phyloP scores from a whole-genome alignment of 2,888 invertebrate species.

The Phlogophora meticulosa region DNA sequence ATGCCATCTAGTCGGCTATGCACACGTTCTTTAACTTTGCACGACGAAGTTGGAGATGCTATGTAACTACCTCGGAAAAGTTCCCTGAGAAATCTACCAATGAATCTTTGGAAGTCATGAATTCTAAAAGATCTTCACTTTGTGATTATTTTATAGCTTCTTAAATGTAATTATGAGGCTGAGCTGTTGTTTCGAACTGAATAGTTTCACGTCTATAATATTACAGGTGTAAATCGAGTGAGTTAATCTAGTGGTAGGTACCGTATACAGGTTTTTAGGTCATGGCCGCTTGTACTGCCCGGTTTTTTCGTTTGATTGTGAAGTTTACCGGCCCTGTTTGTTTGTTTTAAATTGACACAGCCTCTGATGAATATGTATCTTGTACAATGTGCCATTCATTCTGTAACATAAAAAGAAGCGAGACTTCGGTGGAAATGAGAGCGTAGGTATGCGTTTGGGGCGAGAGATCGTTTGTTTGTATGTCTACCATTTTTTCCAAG shows the following conservation, averaged over 20 bases:
- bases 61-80: constrained; percentile 49
- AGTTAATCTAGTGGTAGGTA: constrained; percentile 60
- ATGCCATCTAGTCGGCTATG: constrained; percentile 48
- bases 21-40: constrained; percentile 53
- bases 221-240: constrained; percentile 58
- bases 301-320: constrained; percentile 74
- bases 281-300: constrained; percentile 71
- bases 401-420: constrained; percentile 35
- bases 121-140: constrained; percentile 41
- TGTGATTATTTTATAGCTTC: constrained; percentile 19
- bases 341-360: constrained; percentile 69
- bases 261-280: constrained; percentile 69
- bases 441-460: constrained; percentile 42
- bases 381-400: constrained; percentile 47
- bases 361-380: constrained; percentile 62
- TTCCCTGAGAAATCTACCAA: constrained; percentile 52
- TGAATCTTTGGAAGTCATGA: constrained; percentile 52
- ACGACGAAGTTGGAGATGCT: constrained; percentile 40
- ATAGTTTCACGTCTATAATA: constrained; percentile 22
- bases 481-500: constrained; percentile 41
- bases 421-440: constrained; percentile 42
- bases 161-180: constrained; percentile 4
- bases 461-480: constrained; percentile 47
- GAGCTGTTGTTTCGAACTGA: constrained; percentile 12
- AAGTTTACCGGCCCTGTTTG: constrained; percentile 71